Percentiles rank a stretch among this genome's conserved stretches.
Evolutionary conservation across 2,113 vertebrate species (phyloP).

Genomic region (sheep (Ovis aries)): DNA sequence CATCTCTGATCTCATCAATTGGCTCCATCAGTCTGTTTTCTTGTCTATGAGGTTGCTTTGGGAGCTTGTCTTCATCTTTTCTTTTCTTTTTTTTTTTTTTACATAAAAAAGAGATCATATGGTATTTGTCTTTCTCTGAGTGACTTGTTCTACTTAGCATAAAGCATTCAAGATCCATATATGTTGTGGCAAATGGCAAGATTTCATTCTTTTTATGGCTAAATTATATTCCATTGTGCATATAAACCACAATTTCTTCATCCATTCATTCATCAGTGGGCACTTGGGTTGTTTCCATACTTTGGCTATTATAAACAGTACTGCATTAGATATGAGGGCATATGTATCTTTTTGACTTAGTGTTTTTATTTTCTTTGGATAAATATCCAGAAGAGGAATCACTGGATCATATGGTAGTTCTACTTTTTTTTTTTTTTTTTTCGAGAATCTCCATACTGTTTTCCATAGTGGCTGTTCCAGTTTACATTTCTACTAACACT

Average conservation of each 20-base stretch:
- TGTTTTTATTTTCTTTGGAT: background rate
- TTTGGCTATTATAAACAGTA: background rate
- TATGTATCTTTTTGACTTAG: background rate
- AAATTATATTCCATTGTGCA: background rate
- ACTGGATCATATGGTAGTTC: background rate
- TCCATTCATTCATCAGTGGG: background rate
- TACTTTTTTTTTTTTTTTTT: background rate
- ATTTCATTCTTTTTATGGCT: background rate
- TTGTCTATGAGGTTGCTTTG: background rate
- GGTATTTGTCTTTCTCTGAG: background rate
- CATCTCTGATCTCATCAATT: background rate
- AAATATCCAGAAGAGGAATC: background rate
- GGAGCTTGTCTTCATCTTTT: background rate
- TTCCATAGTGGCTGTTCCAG: background rate
- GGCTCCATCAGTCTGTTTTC: background rate
- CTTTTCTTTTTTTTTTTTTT: background rate
- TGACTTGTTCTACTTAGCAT: background rate
- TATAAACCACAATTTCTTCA: background rate
- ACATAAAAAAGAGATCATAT: background rate
- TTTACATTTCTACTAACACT: background rate
- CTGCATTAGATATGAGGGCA: background rate
- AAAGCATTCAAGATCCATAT: background rate
- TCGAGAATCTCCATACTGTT: background rate
- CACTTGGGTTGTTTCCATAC: background rate
- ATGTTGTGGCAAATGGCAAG: background rate